Evolutionary conservation across 2,888 invertebrate genomes (phyloP), one percentile per base, ranked within the genome.

Genomic region (Julus scandinavius): DNA sequence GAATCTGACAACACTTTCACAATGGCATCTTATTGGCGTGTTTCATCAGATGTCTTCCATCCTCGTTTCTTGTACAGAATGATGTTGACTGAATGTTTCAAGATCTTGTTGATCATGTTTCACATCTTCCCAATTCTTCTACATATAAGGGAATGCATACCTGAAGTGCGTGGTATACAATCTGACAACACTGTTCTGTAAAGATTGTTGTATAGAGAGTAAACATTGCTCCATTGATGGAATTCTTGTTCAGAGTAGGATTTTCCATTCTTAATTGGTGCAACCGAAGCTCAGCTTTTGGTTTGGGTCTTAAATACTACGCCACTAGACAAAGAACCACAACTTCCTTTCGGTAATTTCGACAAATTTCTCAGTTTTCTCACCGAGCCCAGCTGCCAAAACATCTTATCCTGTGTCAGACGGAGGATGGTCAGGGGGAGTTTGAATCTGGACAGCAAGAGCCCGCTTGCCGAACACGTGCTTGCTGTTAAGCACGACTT

Each of bases 341-440:
- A 80, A 80, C 80, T 80, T 80, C 80, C 80, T 80, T 20, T 80
- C 80, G 38, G 29, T 80, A 80, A 80, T 80, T 80, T 80, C 80
- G 29, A 80, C 80, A 80, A 80, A 29, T 80, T 80, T 80, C 38
- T 38, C 80, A 72, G 80, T 80, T 80, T 80, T 80, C 80, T 80
- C 80, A 13, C 38, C 80, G 13, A 11, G 80, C 38, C 38, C 80
- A 80, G 80, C 80, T 80, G 80, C 80, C 80, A 80, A 80, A 80
- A 80, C 80, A 80, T 80, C 80, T 38, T 29, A 72, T 63, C 63
- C n/a, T 17, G 63, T 63, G 63, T 63, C 63, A n/a, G 63, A 63
- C 3, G 72, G 72, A 72, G 29, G 72, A 72, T 72, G 72, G 72
- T 72, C 80, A 80, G 13, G 80, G 80, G 38, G 80, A 38, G 1